A percentile compares a stretch with the other conserved stretches of the same genome.
Conservation (phyloP, 2,797 vertebrate species). For the Tapera naevia region DNA sequence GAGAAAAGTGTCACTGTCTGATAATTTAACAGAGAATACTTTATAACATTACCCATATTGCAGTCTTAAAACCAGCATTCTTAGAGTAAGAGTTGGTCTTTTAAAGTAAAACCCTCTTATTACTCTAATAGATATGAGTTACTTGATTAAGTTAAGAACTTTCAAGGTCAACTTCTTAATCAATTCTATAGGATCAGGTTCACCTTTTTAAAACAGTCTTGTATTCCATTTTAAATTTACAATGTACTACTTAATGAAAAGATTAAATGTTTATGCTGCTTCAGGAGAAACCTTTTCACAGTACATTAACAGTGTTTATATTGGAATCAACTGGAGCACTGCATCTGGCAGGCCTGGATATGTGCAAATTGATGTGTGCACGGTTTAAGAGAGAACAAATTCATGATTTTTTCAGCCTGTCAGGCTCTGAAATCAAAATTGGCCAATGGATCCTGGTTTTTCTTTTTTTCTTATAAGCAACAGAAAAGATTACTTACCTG, state of each 20-base stretch:
- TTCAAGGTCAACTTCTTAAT: neutral
- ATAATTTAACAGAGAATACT: neutral
- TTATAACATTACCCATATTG: neutral
- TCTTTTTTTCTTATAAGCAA: neutral
- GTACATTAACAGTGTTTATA: slow-evolving; percentile 55
- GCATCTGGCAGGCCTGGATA: neutral
- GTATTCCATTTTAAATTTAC: slow-evolving; percentile 20
- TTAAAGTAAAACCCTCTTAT: neutral
- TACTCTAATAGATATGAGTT: neutral
- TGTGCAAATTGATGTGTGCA: neutral
- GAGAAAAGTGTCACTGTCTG: neutral
- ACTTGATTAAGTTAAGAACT: neutral
- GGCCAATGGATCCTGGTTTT: neutral
- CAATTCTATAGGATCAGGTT: neutral
- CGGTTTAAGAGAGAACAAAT: neutral
- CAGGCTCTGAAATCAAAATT: neutral
- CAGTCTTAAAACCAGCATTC: neutral
- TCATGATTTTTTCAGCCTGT: neutral
- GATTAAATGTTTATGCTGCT: slow-evolving; percentile 51
- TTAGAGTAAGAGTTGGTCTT: neutral
- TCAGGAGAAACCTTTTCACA: slow-evolving; percentile 58
- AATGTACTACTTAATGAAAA: slow-evolving; percentile 26
- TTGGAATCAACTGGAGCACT: slow-evolving; percentile 19
- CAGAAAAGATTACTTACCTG: neutral
- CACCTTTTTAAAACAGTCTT: neutral